These are phyloP conservation scores for Lophura nycthemera DNA, from an alignment of 2,113 vertebrate genomes.

Conservation along the genomic window DNA sequence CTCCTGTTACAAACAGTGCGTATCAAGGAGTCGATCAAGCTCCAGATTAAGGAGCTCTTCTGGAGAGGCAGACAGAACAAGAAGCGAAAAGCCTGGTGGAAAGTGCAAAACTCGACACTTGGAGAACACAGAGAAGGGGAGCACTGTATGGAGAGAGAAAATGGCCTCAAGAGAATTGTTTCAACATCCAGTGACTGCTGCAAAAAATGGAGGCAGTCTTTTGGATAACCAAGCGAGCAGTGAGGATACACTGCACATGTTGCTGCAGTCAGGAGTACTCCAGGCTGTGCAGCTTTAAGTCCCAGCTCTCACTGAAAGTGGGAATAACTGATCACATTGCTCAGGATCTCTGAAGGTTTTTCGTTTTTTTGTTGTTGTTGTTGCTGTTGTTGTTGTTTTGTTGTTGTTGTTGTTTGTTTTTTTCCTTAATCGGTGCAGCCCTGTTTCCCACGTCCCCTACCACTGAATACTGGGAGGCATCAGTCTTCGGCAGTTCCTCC, in stretches of 20 bases:
- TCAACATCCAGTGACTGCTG: slow-evolving; percentile 63
- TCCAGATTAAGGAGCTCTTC: slow-evolving; percentile 78
- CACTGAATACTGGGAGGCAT: neutral
- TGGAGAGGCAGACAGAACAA: slow-evolving; percentile 66
- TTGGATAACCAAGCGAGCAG: slow-evolving; percentile 75
- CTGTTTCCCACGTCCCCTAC: neutral
- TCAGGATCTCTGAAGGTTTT: fast-evolving
- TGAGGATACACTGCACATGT: slow-evolving; percentile 9
- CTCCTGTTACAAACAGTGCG: slow-evolving; percentile 73
- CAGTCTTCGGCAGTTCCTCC: neutral
- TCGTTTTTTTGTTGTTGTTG: neutral
- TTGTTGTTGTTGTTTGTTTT: neutral
- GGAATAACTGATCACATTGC: neutral
- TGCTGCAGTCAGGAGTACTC: neutral
- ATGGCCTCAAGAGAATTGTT: slow-evolving; percentile 51
- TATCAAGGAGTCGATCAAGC: slow-evolving; percentile 82
- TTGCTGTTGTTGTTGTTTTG: no score
- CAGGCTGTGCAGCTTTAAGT: neutral
- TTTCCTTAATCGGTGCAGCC: neutral
- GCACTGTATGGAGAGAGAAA: slow-evolving; percentile 50
- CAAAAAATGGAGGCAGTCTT: slow-evolving; percentile 64
- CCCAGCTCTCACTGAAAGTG: neutral
- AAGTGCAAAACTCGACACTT: slow-evolving; percentile 93
- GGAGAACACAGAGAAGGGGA: slow-evolving; percentile 68
- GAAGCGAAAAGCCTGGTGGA: slow-evolving; percentile 86